phyloP scores from a whole-genome alignment of 1,140 invertebrate species.

The Popillia japonica region DNA sequence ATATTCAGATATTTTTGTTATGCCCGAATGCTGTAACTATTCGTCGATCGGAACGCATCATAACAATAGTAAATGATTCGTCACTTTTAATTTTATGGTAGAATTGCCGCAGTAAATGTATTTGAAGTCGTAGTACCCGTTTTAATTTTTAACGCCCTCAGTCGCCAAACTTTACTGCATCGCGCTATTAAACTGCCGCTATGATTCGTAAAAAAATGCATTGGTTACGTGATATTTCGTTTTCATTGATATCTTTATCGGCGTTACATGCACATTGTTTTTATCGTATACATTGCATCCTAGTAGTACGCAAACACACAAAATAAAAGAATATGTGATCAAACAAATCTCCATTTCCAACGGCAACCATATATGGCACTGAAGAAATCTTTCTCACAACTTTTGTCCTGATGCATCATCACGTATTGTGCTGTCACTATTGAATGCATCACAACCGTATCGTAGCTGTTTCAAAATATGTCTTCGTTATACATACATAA shows the following conservation, averaged over 20 bases:
- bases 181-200: not conserved
- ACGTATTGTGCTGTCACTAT: constrained; percentile 22
- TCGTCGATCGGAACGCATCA: not conserved
- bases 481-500: too few relatives aligned
- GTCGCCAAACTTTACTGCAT: not conserved
- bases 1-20: constrained; percentile 10
- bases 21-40: constrained; percentile 9
- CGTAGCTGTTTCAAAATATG: not conserved
- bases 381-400: not conserved
- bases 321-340: not conserved
- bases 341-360: constrained; percentile 18
- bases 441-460: not conserved
- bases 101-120: constrained; percentile 29
- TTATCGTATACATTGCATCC: not conserved
- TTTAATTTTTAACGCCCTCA: constrained; percentile 3
- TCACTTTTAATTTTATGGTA: constrained; percentile 34
- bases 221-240: constrained; percentile 2
- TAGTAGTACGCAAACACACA: not conserved
- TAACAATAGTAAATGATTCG: constrained; percentile 28
- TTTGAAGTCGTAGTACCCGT: not conserved
- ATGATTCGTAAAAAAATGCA: not conserved
- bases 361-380: not conserved
- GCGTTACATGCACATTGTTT: not conserved
- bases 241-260: not conserved
- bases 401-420: not conserved